Base-by-base conservation (phyloP, 2,113 vertebrate species). In the Psilopsiagon aurifrons region DNA sequence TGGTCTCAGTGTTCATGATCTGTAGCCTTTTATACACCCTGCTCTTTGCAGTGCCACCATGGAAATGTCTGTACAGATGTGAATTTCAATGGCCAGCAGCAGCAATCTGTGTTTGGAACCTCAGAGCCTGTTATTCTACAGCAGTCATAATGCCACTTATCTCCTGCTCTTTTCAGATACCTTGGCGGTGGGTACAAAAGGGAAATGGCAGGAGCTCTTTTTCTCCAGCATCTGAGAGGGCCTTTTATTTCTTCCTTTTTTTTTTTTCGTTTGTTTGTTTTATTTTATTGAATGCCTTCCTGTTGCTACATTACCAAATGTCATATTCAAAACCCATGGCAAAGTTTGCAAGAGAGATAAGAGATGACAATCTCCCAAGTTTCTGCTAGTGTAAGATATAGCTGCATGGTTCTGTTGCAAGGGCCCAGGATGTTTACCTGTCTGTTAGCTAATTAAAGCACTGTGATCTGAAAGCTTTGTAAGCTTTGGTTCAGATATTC, bases 141-240 rank as follows among this genome's bases (percentile, higher is more conserved):
- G 74, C 94, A 96, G 94, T 95, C 95, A 92, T 87, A 92, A 94
- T 97, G 95, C 95, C 97, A 96, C 95, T 97, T 97, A 96, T 96
- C 96, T 97, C 91, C 49, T 95, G 95, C 74, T 94, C 96, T 94
- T 97, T 97, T 97, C 94, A 97, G 96, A 97, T 83, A 90, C 88
- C 81, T 96, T 55, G 0, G 67, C 94, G 88, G 86, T 2, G 24
- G 86, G 85, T 95, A 97, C 90, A 96, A 97, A 96, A 96, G 79
- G 33, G 55, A 95, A 96, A 94, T 88, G 70, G 92, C 92, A 97
- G 73, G 63, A 95, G 76, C 79, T 96, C 78, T 95, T 97, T 91
- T 94, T 94, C 90, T 94, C 86, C 24, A 4, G 55, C 77, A 54
- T 68, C 88, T 94, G 82, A 94, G 88, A 86, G 39, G 55, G 6